Conservation (phyloP, 2,888 invertebrate species). For the Diploptera punctata region DNA sequence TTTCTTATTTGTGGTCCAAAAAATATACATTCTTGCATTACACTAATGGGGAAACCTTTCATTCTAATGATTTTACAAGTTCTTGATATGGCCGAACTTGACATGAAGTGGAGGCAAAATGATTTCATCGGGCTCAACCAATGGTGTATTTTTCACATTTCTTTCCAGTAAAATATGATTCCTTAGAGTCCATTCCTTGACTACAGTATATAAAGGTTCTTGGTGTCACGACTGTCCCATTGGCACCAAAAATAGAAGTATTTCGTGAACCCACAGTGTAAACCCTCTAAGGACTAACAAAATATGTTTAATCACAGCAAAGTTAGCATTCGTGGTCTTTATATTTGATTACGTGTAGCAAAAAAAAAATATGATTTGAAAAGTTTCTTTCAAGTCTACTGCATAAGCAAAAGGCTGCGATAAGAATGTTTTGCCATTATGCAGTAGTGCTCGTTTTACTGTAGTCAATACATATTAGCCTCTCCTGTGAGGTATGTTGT, state of each 20-base stretch:
- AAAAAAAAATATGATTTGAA: no score
- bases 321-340: not conserved
- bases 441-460: no score
- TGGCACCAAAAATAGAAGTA: not conserved
- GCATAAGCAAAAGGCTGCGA: no score
- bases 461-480: no score
- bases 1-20: no score
- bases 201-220: not conserved
- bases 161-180: not conserved
- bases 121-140: not conserved
- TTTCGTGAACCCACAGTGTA: not conserved
- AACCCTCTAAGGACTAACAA: not conserved
- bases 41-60: not conserved
- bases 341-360: not conserved
- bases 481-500: no score
- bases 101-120: not conserved
- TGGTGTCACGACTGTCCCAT: not conserved
- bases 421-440: no score
- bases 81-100: not conserved
- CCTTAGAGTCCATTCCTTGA: no score
- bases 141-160: not conserved
- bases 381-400: no score
- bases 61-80: not conserved
- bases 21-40: not conserved
- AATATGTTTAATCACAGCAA: not conserved